phyloP scores from a whole-genome alignment of 2,888 invertebrate genomes.

The Drosophila ezoana region DNA sequence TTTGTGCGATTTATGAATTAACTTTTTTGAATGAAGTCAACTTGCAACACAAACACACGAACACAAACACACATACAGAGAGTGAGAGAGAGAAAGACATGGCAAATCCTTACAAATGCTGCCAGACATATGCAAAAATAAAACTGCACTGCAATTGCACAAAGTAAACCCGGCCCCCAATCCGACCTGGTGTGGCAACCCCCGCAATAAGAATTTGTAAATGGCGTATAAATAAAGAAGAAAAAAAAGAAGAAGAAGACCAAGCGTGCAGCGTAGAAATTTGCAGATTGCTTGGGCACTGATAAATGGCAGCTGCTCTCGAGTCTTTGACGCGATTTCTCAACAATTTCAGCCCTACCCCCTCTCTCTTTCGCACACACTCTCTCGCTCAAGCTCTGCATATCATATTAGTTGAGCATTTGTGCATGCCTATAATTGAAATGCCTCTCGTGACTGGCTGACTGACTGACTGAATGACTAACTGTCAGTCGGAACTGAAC shows the following conservation, averaged over 20 bases:
- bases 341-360: slow-evolving; percentile 9
- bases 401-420: slow-evolving; percentile 64
- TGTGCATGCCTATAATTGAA: slow-evolving; percentile 67
- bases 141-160: slow-evolving; percentile 56
- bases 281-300: slow-evolving; percentile 62
- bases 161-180: slow-evolving; percentile 31
- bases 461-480: slow-evolving; percentile 20
- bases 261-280: slow-evolving; percentile 46
- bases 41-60: slow-evolving; percentile 39
- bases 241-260: not conserved
- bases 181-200: not conserved
- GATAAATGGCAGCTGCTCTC: slow-evolving; percentile 66
- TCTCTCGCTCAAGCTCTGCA: slow-evolving; percentile 8
- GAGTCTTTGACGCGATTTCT: slow-evolving; percentile 43
- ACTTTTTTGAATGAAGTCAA: slow-evolving; percentile 80
- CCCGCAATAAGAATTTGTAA: slow-evolving; percentile 46
- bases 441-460: slow-evolving; percentile 48
- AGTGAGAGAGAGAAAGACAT: slow-evolving; percentile 52
- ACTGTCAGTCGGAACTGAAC: slow-evolving; percentile 30
- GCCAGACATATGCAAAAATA: slow-evolving; percentile 65
- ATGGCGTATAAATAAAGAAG: slow-evolving; percentile 56
- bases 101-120: slow-evolving; percentile 75
- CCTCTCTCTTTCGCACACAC: not conserved
- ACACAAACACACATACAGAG: slow-evolving; percentile 18
- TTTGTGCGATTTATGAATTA: slow-evolving; percentile 79